Evolutionary conservation across 2,113 vertebrate genomes (phyloP).

Genomic region (Pomatorhinus ruficollis): DNA sequence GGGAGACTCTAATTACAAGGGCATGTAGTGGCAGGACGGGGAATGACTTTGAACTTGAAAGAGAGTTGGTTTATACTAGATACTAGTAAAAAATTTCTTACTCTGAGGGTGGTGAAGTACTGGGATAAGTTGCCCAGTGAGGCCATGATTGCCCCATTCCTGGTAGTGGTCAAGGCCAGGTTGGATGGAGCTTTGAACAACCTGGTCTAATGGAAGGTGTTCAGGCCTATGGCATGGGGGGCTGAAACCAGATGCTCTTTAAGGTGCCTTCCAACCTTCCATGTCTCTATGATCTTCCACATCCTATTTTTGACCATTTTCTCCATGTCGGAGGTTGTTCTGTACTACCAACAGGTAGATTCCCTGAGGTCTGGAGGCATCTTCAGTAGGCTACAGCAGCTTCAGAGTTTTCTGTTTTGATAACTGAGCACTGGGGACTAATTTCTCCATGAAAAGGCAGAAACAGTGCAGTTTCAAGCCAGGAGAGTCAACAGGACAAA

Average conservation of each 20-base stretch:
- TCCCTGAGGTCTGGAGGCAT: conserved; percentile 71
- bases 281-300: background rate
- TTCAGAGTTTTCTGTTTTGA: background rate
- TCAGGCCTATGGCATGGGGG: background rate
- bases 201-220: background rate
- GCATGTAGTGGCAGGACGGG: background rate
- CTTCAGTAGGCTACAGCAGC: conserved; percentile 38
- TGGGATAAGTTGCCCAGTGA: background rate
- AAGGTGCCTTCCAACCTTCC: background rate
- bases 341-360: conserved; percentile 54
- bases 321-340: background rate
- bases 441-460: background rate
- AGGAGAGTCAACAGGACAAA: background rate
- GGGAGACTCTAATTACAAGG: background rate
- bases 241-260: background rate
- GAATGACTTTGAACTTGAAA: background rate
- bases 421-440: accelerated
- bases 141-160: background rate
- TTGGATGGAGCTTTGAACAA: background rate
- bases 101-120: background rate
- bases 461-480: background rate
- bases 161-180: background rate
- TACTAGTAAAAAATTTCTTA: background rate
- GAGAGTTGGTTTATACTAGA: background rate
- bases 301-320: background rate